Evolutionary conservation across 1,140 invertebrate species (phyloP), one percentile per base, ranked within the genome.

Genomic region (Glomeris maerens): DNA sequence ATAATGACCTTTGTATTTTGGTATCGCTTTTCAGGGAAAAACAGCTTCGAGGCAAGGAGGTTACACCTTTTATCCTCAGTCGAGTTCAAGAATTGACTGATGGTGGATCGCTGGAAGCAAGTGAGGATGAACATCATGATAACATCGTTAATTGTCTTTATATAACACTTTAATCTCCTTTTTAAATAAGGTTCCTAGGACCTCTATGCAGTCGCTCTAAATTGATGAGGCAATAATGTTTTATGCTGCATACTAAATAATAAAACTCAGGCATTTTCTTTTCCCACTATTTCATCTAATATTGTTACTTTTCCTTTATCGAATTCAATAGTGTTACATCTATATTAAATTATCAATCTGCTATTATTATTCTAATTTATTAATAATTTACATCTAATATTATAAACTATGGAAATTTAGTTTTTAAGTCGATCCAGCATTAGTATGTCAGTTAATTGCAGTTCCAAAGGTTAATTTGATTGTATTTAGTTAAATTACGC

Each of bases 1-100:
- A n/a, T n/a, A n/a, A n/a, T n/a, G n/a, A n/a, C n/a, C n/a, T n/a
- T n/a, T n/a, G n/a, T n/a, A n/a, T n/a, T n/a, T n/a, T n/a, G n/a
- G n/a, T 27, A 29, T 23, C 14, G 14, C 51, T 50, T 59, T 62
- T 29, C 13, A 69, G 75, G 41, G 52, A 64, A 3, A 66, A 70
- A 52, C 72, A 72, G n/a, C 75, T 96, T 22, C 61, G 54, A 14
- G 92, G 92, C 2, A 93, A 92, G 68, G 75, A 86, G 59, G 78
- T 97, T 5, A 98, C 94, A 0, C 95, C 95, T 1, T 98, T 84
- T 68, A 68, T 98, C 14, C 68, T 98, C 14, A 67, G 76, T 14
- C 70, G 78, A 60, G 78, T 98, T 7, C 76, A 79, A 49, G 67
- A 80, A 60, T 70, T 86, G 3, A 95, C 91, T 0, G 61, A 70